Evolutionary conservation across 2,888 invertebrate species (phyloP), one percentile per base, ranked within the genome.

Genomic region (Phragmatobia fuliginosa): DNA sequence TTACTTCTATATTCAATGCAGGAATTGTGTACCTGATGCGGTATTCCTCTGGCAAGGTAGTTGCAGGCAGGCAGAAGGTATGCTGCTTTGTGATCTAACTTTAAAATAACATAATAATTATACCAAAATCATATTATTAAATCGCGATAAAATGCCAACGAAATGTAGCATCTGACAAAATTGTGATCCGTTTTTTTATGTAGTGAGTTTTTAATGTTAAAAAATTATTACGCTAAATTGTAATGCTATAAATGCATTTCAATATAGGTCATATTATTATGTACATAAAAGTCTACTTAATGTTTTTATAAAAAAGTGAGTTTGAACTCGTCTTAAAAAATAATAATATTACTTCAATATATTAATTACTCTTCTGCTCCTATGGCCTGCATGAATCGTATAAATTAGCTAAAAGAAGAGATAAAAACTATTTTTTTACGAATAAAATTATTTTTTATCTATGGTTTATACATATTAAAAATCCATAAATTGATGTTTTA

Each of bases 251-350:
- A n/a, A n/a, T 5, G 36, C 32, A 16, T 49, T 31, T 25, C 36
- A 63, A 41, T 52, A 33, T 63, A 63, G 60, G 60, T 14, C 49
- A 21, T 61, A 66, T 71, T 61, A 66, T 71, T 68, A 73, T 28
- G 66, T 76, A 79, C 68, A 72, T 70, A 81, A 81, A 81, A 74
- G 80, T 73, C 75, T 76, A 85, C 82, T 84, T 85, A 82, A 82
- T 85, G 84, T 84, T 85, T 85, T 85, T 85, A 74, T 85, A 84
- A 76, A 77, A 79, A 72, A 76, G 78, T 79, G 77, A 81, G 79
- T 81, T 81, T 83, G 85, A 85, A 85, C 85, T 85, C 85, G 77
- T 73, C 58, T 64, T 67, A 66, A 72, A 72, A 72, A 59, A 69
- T 63, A 28, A 36, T 33, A 49, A 49, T n/a, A 49, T 21, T n/a